A percentile compares a stretch with the other conserved stretches of the same genome.
Evolutionary conservation across 2,888 invertebrate genomes (phyloP).

Genomic region (Blastobasis lacticolella): DNA sequence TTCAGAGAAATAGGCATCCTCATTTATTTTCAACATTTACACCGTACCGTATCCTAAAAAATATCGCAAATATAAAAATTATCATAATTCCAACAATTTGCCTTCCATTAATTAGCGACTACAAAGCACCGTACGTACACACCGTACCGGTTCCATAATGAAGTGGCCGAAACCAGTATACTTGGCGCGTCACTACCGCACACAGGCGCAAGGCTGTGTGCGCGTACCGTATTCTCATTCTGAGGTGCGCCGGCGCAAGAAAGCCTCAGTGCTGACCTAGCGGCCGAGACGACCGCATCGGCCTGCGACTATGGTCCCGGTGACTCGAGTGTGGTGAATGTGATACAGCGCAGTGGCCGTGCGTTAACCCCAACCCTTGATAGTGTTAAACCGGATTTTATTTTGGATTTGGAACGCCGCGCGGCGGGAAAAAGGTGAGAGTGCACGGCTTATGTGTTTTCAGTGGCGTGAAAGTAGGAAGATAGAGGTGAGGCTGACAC

Average conservation of each 20-base stretch:
- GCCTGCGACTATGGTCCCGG: constrained; percentile 60
- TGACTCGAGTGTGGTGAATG: constrained; percentile 66
- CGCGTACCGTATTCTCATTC: constrained; percentile 50
- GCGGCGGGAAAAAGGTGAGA: constrained; percentile 60
- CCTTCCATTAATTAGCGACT: too few species aligned
- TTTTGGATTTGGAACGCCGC: constrained; percentile 49
- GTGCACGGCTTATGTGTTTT: constrained; percentile 28
- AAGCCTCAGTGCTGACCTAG: constrained; percentile 69
- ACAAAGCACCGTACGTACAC: too few species aligned
- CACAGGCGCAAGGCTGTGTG: constrained; percentile 28
- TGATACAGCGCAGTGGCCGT: constrained; percentile 66
- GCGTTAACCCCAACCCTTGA: constrained; percentile 68
- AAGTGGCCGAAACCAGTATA: too few species aligned
- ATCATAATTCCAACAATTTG: too few species aligned
- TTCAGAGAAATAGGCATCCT: too few species aligned
- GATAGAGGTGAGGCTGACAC: constrained; percentile 65
- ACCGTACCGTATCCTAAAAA: too few species aligned
- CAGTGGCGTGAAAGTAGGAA: constrained; percentile 72
- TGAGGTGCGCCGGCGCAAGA: constrained; percentile 54
- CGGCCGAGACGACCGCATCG: constrained; percentile 64
- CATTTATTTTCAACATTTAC: too few species aligned
- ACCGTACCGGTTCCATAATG: too few species aligned
- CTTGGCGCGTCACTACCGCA: constrained; percentile 19
- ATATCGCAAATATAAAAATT: too few species aligned
- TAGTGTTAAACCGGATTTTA: constrained; percentile 68